phyloP scores from a whole-genome alignment of 2,113 vertebrate genomes.

The Pollachius pollachius region DNA sequence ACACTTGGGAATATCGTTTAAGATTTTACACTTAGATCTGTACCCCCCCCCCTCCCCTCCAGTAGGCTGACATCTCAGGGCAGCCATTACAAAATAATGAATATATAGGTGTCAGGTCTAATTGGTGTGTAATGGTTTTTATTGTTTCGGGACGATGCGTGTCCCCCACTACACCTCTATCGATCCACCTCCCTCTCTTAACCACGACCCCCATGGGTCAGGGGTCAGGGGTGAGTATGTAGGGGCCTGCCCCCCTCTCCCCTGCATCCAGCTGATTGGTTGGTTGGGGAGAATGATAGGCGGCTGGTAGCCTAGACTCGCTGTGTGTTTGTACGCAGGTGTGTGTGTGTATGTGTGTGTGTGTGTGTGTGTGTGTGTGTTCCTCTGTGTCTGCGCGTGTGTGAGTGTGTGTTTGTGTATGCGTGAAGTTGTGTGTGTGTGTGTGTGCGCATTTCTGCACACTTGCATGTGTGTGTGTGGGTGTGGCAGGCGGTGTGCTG shows the following conservation, averaged over 20 bases:
- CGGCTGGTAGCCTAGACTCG: constrained; percentile 34
- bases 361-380: too few relatives aligned
- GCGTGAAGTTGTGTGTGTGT: neutral
- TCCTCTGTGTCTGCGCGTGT: too few relatives aligned
- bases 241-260: constrained; percentile 70
- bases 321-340: neutral
- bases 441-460: constrained; percentile 26
- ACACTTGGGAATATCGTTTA: too few relatives aligned
- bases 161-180: constrained; percentile 77
- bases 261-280: constrained; percentile 63
- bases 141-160: neutral
- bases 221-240: constrained; percentile 78
- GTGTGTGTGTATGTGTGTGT: too few relatives aligned
- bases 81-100: neutral
- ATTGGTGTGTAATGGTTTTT: constrained; percentile 59
- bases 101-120: constrained; percentile 30
- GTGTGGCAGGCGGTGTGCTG: too few relatives aligned
- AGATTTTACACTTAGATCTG: too few relatives aligned
- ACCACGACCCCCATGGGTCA: constrained; percentile 78
- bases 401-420: too few relatives aligned
- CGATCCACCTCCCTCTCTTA: constrained; percentile 79
- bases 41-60: too few relatives aligned
- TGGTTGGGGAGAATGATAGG: constrained; percentile 67
- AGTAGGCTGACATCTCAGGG: too few relatives aligned
- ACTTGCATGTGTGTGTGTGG: too few relatives aligned